Evolutionary conservation across 2,113 vertebrate genomes (phyloP), one percentile per base, ranked within the genome.

Genomic region (Notothenia coriiceps): DNA sequence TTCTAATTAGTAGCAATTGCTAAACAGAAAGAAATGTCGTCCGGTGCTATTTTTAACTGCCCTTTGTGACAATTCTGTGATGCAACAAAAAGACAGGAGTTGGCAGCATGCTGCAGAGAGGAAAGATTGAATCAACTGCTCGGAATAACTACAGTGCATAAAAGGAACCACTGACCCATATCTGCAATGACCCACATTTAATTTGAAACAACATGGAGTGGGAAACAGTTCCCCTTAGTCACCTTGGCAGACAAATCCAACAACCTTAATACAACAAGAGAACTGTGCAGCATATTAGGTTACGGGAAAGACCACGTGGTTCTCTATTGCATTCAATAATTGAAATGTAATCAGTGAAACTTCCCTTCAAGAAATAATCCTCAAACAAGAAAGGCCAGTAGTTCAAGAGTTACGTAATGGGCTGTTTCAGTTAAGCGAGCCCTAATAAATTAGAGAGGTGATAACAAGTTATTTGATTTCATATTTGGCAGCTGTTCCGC

Each of bases 181-280:
- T 91, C 77, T 91, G 85, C 75, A 75, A 8, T 90, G 92, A 91
- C 92, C 93, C 85, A 94, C 80, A 92, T 94, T 79, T 84, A 59
- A 83, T 46, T 47, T 78, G 62, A 80, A 73, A 86, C 78, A 83
- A 91, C 59, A 66, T 70, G 73, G 43, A 68, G 47, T 52, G 73
- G 49, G 66, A 72, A 74, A 70, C 10, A 15, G 55, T 88, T 50
- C 74, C 64, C 64, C 79, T 20, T 29, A 62, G 70, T 88, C 40
- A 86, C 82, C 73, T 77, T 63, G 11, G 65, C 54, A 74, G 61
- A 63, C 43, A 56, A 29, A 47, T 64, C 2, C 5, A 64, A 52
- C 7, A 70, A 17, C 64, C 22, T 2, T 64, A 35, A 60, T 25
- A 71, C 52, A 62, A 61, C 5, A 67, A 46, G 61, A 50, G 46